phyloP scores from a whole-genome alignment of 2,888 invertebrate species.

The Drosophila pegasa region DNA sequence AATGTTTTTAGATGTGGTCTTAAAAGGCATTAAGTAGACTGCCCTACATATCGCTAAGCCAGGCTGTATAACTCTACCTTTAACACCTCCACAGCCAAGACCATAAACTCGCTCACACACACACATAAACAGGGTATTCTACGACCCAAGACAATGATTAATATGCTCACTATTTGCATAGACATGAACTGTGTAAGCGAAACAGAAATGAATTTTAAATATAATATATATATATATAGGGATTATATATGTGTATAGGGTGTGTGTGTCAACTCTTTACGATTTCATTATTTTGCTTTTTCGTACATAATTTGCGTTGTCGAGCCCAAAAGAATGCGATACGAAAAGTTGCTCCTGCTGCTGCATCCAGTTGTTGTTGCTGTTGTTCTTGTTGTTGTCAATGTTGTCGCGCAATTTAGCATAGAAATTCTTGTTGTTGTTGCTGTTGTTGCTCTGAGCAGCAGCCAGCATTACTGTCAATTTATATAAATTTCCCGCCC shows the following conservation, averaged over 20 bases:
- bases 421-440: constrained; percentile 57
- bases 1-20: not conserved
- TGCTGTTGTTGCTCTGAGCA: constrained; percentile 56
- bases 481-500: constrained; percentile 71
- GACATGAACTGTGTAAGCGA: constrained; percentile 58
- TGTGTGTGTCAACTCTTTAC: constrained; percentile 69
- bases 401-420: constrained; percentile 61
- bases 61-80: not conserved
- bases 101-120: not conserved
- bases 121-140: not conserved
- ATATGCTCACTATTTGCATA: constrained; percentile 75
- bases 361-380: constrained; percentile 5
- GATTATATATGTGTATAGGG: constrained; percentile 1
- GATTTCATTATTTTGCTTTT: constrained; percentile 76
- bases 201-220: constrained; percentile 62
- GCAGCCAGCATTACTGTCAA: constrained; percentile 73
- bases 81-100: too few relatives aligned
- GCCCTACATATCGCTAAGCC: not conserved
- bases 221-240: constrained; percentile 25
- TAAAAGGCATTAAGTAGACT: not conserved
- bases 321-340: constrained; percentile 59
- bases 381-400: constrained; percentile 19
- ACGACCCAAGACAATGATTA: constrained; percentile 59
- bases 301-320: constrained; percentile 72
- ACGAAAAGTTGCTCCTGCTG: constrained; percentile 45